These are phyloP conservation scores for Eueremaeus valkanovi DNA, from an alignment of 2,888 invertebrate genomes.

Conservation along the genomic window DNA sequence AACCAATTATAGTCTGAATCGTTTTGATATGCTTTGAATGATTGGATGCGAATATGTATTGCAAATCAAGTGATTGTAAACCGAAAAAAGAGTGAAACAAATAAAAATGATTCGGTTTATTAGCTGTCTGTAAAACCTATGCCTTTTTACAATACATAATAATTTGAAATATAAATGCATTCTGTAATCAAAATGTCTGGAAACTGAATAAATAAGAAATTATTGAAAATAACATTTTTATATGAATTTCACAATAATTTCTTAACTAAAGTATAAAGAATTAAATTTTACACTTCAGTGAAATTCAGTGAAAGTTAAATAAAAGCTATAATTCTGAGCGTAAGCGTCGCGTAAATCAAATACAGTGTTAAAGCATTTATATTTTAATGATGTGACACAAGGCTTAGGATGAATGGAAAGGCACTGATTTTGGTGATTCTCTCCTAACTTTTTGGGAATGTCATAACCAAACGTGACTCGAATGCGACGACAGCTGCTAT, in stretches of 20 bases:
- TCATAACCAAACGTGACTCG: slow-evolving; percentile 32
- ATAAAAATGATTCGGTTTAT: too few species aligned
- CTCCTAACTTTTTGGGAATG: slow-evolving; percentile 15
- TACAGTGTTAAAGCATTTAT: slow-evolving; percentile 8
- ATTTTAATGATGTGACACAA: slow-evolving; percentile 34
- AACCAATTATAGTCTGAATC: neutral
- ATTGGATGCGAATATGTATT: too few species aligned
- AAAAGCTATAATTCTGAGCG: neutral
- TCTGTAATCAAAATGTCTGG: too few species aligned
- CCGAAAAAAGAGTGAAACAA: too few species aligned
- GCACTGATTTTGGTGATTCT: slow-evolving; percentile 23
- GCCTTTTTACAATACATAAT: too few species aligned
- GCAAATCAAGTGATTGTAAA: too few species aligned
- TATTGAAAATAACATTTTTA: neutral
- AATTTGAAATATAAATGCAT: too few species aligned
- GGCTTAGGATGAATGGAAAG: slow-evolving; percentile 11
- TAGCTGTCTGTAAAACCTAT: too few species aligned
- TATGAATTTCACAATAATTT: neutral
- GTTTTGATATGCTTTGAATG: too few species aligned
- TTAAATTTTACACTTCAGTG: neutral
- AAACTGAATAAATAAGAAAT: neutral
- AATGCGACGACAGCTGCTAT: slow-evolving; percentile 23
- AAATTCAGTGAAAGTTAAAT: neutral
- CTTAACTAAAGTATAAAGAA: neutral
- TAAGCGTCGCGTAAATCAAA: slow-evolving; percentile 1